Percentiles rank a stretch among this genome's conserved stretches.
These are phyloP conservation scores for Megalopta genalis DNA, from an alignment of 1,140 invertebrate genomes.

Conservation along the genomic window DNA sequence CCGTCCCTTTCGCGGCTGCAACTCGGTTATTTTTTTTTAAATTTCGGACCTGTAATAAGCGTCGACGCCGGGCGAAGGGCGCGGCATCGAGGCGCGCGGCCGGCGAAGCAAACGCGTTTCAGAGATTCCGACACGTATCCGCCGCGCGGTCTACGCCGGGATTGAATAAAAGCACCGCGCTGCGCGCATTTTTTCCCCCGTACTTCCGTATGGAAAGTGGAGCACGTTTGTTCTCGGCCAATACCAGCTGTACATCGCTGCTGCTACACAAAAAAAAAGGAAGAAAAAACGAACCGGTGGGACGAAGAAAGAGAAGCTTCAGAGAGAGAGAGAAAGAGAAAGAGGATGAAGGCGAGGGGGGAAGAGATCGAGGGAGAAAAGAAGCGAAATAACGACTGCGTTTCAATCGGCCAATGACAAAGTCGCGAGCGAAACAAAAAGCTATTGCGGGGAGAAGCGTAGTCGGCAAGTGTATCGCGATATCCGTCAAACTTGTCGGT, in stretches of 20 bases:
- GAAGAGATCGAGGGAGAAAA: no score
- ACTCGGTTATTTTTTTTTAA: no score
- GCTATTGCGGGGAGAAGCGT: not conserved
- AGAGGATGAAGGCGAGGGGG: no score
- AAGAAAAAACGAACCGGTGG: not conserved
- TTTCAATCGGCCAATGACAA: slow-evolving; percentile 5
- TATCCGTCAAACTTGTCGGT: not conserved
- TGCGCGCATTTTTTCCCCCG: not conserved
- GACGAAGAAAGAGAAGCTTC: no score
- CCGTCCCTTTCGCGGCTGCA: no score
- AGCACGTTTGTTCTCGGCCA: slow-evolving; percentile 13
- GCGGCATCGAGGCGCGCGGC: no score
- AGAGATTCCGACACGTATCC: slow-evolving; percentile 13
- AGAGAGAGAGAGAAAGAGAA: no score
- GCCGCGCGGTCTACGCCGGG: not conserved
- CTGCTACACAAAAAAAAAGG: not conserved
- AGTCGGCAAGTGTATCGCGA: not conserved
- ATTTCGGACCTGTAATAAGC: no score
- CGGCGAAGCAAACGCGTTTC: not conserved
- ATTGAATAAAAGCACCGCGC: slow-evolving; percentile 11
- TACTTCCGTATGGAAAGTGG: slow-evolving; percentile 5
- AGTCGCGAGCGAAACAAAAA: not conserved
- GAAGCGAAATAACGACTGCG: slow-evolving; percentile 12
- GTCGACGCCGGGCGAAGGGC: no score
- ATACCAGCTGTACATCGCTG: slow-evolving; percentile 3